phyloP scores from a whole-genome alignment of 2,113 vertebrate species.

The Vulpes vulpes region DNA sequence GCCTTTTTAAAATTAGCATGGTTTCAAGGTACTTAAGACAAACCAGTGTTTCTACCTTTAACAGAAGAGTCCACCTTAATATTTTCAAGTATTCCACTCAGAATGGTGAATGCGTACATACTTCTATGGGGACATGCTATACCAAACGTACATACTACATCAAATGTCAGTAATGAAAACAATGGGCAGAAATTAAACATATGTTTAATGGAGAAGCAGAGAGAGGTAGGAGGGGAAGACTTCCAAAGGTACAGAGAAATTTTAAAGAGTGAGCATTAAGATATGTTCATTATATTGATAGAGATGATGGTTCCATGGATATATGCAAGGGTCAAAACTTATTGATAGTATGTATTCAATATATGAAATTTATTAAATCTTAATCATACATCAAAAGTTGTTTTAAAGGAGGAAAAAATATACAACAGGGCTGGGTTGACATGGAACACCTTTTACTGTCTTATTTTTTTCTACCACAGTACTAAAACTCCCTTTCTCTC shows the following conservation, averaged over 20 bases:
- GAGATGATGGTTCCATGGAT: background rate
- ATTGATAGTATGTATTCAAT: background rate
- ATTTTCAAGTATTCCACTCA: background rate
- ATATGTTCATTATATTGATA: background rate
- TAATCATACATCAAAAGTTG: background rate
- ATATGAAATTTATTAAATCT: background rate
- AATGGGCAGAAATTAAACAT: background rate
- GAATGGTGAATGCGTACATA: background rate
- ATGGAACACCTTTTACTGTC: background rate
- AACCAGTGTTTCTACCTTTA: slow-evolving; percentile 37
- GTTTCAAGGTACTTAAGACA: slow-evolving; percentile 2
- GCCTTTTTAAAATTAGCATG: background rate
- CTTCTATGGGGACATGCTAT: background rate
- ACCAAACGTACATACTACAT: background rate
- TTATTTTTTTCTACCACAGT: background rate
- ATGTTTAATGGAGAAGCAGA: background rate
- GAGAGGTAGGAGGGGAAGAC: background rate
- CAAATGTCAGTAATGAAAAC: background rate
- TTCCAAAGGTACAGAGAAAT: background rate
- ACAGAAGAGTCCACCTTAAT: background rate
- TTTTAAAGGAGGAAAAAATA: background rate
- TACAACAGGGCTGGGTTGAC: background rate
- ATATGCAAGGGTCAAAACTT: background rate
- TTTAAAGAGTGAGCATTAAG: background rate
- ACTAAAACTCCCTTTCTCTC: slow-evolving; percentile 24